Evolutionary conservation across 2,113 vertebrate genomes (phyloP).

Genomic region (Tragelaphus scriptus): DNA sequence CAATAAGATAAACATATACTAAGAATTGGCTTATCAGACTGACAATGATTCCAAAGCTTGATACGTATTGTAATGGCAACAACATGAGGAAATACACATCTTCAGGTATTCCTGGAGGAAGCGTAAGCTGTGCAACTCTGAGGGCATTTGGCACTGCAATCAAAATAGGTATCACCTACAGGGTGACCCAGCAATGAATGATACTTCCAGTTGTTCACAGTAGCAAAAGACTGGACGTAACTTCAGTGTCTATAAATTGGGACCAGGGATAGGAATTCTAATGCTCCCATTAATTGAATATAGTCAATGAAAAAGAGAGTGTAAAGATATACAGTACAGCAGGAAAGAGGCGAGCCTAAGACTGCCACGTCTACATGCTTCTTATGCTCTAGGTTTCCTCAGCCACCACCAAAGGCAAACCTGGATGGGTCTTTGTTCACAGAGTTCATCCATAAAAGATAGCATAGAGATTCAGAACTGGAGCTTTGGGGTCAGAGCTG

Average conservation of each 20-base stretch:
- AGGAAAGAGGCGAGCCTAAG: background rate
- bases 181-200: background rate
- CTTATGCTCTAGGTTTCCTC: background rate
- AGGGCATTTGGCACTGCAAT: background rate
- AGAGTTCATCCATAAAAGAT: background rate
- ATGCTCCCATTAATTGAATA: background rate
- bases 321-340: background rate
- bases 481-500: background rate
- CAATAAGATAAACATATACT: background rate
- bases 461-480: background rate
- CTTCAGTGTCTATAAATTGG: background rate
- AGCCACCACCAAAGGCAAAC: background rate
- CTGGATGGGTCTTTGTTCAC: background rate
- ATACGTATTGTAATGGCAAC: background rate
- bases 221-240: background rate
- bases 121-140: background rate
- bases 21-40: background rate
- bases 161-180: background rate
- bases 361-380: accelerated
- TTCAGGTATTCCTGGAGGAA: background rate
- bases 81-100: background rate
- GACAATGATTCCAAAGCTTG: background rate
- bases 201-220: background rate
- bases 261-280: background rate
- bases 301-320: background rate